These are phyloP conservation scores for Buathra laborator DNA, from an alignment of 2,888 invertebrate genomes.

Conservation along the genomic window DNA sequence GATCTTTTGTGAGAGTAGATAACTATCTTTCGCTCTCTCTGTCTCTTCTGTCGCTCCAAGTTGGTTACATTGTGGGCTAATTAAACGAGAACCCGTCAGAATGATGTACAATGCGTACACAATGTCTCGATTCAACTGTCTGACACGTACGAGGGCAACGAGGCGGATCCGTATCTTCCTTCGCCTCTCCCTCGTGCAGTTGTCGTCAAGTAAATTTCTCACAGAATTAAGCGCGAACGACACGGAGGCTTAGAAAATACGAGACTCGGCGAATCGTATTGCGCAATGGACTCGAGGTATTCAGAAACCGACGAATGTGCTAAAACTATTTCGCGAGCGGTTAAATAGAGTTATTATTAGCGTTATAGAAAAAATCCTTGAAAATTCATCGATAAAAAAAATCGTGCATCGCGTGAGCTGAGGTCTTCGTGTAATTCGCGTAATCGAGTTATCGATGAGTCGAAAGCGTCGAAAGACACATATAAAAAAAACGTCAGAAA, in stretches of 20 bases:
- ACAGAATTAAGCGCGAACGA: constrained; percentile 27
- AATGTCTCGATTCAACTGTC: constrained; percentile 45
- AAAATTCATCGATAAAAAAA: background rate
- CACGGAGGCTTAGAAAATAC: background rate
- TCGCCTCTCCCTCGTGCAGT: background rate
- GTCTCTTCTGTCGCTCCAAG: background rate
- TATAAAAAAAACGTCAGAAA: background rate
- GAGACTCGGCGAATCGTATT: constrained; percentile 1
- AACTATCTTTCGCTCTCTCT: constrained; percentile 7
- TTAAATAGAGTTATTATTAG: background rate
- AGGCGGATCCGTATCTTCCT: constrained; percentile 8
- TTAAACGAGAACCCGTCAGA: constrained; percentile 32
- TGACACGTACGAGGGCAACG: background rate
- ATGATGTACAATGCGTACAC: constrained; percentile 34
- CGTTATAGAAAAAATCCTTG: background rate
- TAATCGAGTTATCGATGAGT: background rate
- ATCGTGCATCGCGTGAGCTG: background rate
- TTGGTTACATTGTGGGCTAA: constrained; percentile 22
- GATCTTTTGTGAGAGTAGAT: background rate
- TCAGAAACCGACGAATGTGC: background rate
- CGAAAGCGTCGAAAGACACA: background rate
- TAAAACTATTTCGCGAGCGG: background rate
- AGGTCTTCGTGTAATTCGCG: background rate
- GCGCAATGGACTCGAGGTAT: constrained; percentile 2
- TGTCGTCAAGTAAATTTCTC: constrained; percentile 40